These are phyloP conservation scores for Ridgeia piscesae DNA, from an alignment of 1,140 invertebrate genomes.

Conservation along the genomic window DNA sequence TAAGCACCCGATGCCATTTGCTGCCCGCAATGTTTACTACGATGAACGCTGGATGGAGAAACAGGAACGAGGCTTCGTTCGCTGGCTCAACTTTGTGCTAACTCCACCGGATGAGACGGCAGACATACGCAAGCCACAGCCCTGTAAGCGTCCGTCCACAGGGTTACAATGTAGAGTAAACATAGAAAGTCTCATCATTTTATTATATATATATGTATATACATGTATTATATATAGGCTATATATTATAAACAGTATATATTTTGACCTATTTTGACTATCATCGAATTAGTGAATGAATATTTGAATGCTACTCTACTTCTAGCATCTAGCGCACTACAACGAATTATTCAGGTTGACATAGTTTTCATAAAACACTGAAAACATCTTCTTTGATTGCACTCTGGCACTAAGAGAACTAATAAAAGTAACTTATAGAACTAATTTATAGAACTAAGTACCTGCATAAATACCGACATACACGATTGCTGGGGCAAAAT, in stretches of 20 bases:
- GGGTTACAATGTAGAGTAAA: too few species aligned
- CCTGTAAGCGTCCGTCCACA: neutral
- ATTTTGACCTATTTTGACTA: too few species aligned
- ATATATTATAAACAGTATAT: too few species aligned
- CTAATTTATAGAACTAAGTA: too few species aligned
- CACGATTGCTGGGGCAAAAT: too few species aligned
- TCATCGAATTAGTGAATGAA: too few species aligned
- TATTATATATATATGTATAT: too few species aligned
- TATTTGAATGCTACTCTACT: neutral
- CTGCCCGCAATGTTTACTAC: conserved; percentile 65
- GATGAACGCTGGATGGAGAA: conserved; percentile 78
- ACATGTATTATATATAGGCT: too few species aligned
- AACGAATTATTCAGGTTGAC: neutral
- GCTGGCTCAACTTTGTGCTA: conserved; percentile 84
- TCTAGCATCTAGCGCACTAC: neutral
- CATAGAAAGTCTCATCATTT: too few species aligned
- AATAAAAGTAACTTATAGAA: too few species aligned
- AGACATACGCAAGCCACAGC: neutral
- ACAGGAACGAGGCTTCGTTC: conserved; percentile 79
- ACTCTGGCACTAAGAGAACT: too few species aligned
- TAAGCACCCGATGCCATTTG: conserved; percentile 57
- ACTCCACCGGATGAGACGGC: conserved; percentile 68
- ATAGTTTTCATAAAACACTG: conserved; percentile 12
- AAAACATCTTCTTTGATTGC: conserved; percentile 17
- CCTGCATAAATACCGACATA: too few species aligned